Base-by-base conservation (phyloP, 2,888 invertebrate species). In the Sphinx pinastri region DNA sequence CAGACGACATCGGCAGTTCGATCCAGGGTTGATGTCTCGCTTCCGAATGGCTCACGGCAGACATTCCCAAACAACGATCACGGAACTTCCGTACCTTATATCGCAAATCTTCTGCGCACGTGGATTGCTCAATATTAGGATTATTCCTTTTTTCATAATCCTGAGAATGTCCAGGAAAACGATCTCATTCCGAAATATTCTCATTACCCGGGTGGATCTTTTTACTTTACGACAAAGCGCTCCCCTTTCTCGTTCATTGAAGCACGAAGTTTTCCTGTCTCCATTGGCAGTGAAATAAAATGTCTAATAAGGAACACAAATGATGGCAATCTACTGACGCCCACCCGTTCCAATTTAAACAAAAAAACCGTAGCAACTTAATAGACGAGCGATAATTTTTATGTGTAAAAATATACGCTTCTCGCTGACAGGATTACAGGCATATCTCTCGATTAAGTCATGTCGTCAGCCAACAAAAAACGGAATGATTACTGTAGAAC, bases 241-340 rank as follows among this genome's bases (percentile, higher is more conserved):
- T 83, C 85, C 88, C 60, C 88, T 84, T 86, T 82, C 86, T 84
- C 84, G 85, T 85, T 86, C 86, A 85, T 82, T 83, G 83, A 78
- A 87, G 85, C 87, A 88, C 83, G 79, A 87, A 89, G 80, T 87
- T 89, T 87, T 86, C 85, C 85, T 81, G 84, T 83, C 77, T 76
- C 81, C 87, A 85, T 86, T 82, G 85, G 76, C 81, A 78, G 75
- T 78, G 79, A 81, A 86, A 81, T 85, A 88, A 87, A 89, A 88
- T 86, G 84, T 86, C 87, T 89, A 90, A 89, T 90, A 91, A 90
- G 88, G 86, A 86, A 88, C 82, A 86, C 86, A 86, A 88, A 87
- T 86, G 87, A 88, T 86, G 84, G 87, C 88, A 88, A 90, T 90
- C 87, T 83, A 78, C 82, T 79, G 76, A 76, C 81, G 79, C 78